Percentiles rank a stretch among this genome's conserved stretches.
Conservation (phyloP, 2,888 invertebrate species). For the Alloscopus bannaensis region DNA sequence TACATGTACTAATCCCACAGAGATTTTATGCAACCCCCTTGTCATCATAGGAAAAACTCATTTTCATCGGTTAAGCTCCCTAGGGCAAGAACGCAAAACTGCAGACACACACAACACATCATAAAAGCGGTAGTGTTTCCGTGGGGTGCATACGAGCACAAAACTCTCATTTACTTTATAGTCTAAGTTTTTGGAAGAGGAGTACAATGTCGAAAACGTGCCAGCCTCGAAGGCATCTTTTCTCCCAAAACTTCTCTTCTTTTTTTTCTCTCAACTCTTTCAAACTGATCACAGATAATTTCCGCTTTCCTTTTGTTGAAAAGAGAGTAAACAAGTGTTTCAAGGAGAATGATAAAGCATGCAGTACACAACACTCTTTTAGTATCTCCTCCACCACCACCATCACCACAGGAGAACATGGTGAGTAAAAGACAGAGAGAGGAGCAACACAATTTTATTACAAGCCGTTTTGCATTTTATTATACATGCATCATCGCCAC, state of each 20-base stretch:
- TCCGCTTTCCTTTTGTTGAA: conserved; percentile 9
- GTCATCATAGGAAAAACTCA: too few relatives aligned
- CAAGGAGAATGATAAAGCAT: conserved; percentile 15
- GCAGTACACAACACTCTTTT: neutral
- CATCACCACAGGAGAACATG: neutral
- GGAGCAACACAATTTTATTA: neutral
- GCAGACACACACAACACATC: too few relatives aligned
- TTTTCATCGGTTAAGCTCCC: too few relatives aligned
- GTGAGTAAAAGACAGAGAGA: conserved; percentile 15
- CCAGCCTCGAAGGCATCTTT: conserved; percentile 42
- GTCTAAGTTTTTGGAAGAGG: too few relatives aligned
- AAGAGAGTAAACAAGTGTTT: conserved; percentile 32
- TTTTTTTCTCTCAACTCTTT: conserved; percentile 4
- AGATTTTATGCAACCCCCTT: too few relatives aligned
- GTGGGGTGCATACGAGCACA: too few relatives aligned
- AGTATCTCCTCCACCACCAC: neutral
- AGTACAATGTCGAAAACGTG: conserved; percentile 29
- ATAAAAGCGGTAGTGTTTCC: too few relatives aligned
- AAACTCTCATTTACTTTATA: too few relatives aligned
- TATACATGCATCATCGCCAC: conserved; percentile 34
- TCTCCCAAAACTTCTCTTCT: neutral
- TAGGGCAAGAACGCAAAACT: too few relatives aligned
- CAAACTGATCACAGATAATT: conserved; percentile 17
- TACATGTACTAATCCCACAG: too few relatives aligned
- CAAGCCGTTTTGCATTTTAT: conserved; percentile 44